Base-by-base conservation (phyloP, 2,888 invertebrate genomes). In the Melipona bicolor region DNA sequence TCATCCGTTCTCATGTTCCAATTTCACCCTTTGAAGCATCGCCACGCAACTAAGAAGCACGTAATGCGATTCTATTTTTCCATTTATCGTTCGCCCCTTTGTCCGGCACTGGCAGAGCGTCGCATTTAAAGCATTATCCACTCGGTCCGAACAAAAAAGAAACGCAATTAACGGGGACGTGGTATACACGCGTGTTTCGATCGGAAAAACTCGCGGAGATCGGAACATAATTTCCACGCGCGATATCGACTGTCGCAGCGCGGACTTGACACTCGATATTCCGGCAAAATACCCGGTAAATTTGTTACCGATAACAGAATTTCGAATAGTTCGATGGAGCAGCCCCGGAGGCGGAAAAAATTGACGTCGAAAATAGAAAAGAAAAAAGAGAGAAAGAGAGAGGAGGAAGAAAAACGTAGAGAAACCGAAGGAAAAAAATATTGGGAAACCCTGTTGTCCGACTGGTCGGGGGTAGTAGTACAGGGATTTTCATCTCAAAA, bases 241-340 rank as follows among this genome's bases (percentile, higher is more conserved):
- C 36, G 32, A 56, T 43, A 54, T 61, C 75, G 61, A 67, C 50
- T 67, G 69, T 73, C 67, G 50, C 27, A 17, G 27, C 52, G 24
- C n/a, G 32, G 74, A 70, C 54, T 71, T 64, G 67, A 68, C 70
- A 72, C 62, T 69, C 77, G 73, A 83, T 67, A 72, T 77, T 77
- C 50, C 32, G 61, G 19, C 24, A 59, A 52, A 83, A 73, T 65
- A 27, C 24, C 49, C 32, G 54, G 65, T 76, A 76, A 73, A 74
- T 70, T 65, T 54, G 50, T 79, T 77, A 73, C 76, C 76, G 69
- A 62, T 83, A 73, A 70, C 69, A 13, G 72, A 64, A 43, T 77
- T 69, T 64, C 52, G 67, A 49, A 36, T 27, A 43, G 69, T 27
- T 72, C 56, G 59, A 65, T 32, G 32, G 62, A 64, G 49, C 27